Evolutionary conservation across 2,113 vertebrate genomes (phyloP).

Genomic region (cat (Felis catus)): F.catus_Fca126_mat1.0 CM031411.1:45057501-45058000

Average conservation of each 20-base stretch:
- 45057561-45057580: neutral
- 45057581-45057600: neutral
- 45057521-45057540: slow-evolving; percentile 14
- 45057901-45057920: neutral
- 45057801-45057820: neutral
- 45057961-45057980: neutral
- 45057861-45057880: neutral
- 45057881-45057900: neutral
- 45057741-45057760: neutral
- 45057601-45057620: neutral
- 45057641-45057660: neutral
- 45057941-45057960: neutral
- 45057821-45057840: neutral
- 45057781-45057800: neutral
- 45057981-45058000: neutral
- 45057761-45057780: neutral
- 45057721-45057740: neutral
- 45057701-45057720: neutral
- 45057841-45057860: neutral
- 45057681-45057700: neutral
- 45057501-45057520: neutral
- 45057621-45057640: neutral
- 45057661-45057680: neutral
- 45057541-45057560: neutral
- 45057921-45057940: neutral